Conservation (phyloP, 1,140 invertebrate genomes). For the Neuroterus valhalla region DNA sequence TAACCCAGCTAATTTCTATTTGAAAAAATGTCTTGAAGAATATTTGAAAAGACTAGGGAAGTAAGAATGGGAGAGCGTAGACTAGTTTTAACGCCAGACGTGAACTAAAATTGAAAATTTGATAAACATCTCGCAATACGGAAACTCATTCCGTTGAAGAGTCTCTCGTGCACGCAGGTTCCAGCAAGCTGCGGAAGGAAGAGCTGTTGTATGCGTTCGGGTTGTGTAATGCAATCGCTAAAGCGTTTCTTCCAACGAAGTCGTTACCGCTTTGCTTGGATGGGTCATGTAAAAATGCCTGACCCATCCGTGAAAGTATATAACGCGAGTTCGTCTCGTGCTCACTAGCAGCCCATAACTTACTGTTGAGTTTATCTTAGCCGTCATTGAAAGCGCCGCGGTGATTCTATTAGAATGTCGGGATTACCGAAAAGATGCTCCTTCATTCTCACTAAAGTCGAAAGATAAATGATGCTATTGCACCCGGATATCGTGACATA, state of each 20-base stretch:
- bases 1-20: neutral
- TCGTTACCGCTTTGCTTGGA: conserved; percentile 43
- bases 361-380: conserved; percentile 42
- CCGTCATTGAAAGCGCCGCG: conserved; percentile 5
- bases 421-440: conserved; percentile 15
- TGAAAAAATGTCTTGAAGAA: neutral
- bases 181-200: conserved; percentile 55
- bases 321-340: conserved; percentile 43
- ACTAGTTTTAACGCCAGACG: too few relatives aligned
- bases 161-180: neutral
- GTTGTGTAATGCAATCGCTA: conserved; percentile 48
- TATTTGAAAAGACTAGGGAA: neutral
- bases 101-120: neutral
- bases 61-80: too few relatives aligned
- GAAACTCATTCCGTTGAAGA: neutral
- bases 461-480: conserved; percentile 30
- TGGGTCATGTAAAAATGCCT: conserved; percentile 52
- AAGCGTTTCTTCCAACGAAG: conserved; percentile 36
- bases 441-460: conserved; percentile 16
- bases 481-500: neutral
- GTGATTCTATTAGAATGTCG: conserved; percentile 34
- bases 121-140: neutral
- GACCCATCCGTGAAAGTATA: conserved; percentile 61
- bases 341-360: conserved; percentile 45
- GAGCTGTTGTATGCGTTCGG: conserved; percentile 39